These are phyloP conservation scores for Thelaira solivaga DNA, from an alignment of 2,888 invertebrate species.

Conservation along the genomic window DNA sequence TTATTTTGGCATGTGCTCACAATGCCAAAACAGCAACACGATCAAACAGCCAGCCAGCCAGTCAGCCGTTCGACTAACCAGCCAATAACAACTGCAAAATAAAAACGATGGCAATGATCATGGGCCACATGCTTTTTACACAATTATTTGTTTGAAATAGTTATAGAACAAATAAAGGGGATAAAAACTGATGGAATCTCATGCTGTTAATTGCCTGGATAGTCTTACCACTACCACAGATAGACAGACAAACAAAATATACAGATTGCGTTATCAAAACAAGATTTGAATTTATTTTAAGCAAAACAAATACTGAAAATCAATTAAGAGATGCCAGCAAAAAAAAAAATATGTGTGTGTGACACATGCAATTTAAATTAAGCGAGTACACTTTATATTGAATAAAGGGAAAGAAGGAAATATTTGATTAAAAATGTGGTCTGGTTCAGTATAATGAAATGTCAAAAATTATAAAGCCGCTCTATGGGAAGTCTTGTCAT, in stretches of 20 bases:
- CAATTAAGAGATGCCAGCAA: constrained; percentile 43
- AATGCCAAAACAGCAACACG: constrained; percentile 38
- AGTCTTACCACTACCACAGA: constrained; percentile 19
- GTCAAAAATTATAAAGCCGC: constrained; percentile 30
- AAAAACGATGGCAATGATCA: constrained; percentile 20
- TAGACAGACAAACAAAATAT: neutral
- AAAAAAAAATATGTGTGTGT: neutral
- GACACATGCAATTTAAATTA: neutral
- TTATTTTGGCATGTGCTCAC: constrained; percentile 57
- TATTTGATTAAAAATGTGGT: neutral
- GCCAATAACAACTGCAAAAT: neutral
- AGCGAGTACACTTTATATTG: neutral
- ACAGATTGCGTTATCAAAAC: constrained; percentile 9
- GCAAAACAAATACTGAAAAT: constrained; percentile 42
- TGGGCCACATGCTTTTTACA: constrained; percentile 18
- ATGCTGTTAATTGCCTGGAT: constrained; percentile 61
- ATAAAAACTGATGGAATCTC: constrained; percentile 57
- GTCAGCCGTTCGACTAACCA: neutral
- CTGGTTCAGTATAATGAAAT: constrained; percentile 35
- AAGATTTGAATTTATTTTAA: constrained; percentile 19
- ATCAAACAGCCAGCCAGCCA: neutral
- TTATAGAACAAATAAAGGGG: constrained; percentile 21
- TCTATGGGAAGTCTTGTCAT: constrained; percentile 46
- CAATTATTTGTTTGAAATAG: constrained; percentile 45
- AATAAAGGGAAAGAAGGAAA: constrained; percentile 9